Evolutionary conservation across 2,888 invertebrate genomes (phyloP).

Genomic region (Trichopria drosophilae): DNA sequence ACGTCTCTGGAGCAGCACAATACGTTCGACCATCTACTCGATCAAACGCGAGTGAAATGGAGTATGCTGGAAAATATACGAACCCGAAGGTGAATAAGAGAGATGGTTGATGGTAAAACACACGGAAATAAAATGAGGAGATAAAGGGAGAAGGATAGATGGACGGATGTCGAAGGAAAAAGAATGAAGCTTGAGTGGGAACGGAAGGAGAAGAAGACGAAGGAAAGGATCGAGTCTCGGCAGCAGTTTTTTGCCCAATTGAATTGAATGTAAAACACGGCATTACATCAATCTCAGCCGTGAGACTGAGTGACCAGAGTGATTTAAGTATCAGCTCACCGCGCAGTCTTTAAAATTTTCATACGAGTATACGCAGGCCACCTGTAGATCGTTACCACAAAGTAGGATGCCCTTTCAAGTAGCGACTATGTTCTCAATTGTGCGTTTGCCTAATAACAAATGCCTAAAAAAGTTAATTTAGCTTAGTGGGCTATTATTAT

Average conservation of each 20-base stretch:
- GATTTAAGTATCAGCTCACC: slow-evolving; percentile 53
- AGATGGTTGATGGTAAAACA: no score
- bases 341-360: slow-evolving; percentile 47
- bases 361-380: no score
- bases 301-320: slow-evolving; percentile 56
- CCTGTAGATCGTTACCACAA: no score
- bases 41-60: slow-evolving; percentile 42
- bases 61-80: slow-evolving; percentile 35
- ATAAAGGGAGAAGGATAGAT: not conserved
- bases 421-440: no score
- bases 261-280: slow-evolving; percentile 60
- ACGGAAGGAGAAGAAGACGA: slow-evolving; percentile 2
- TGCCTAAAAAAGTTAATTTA: no score
- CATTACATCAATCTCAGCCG: slow-evolving; percentile 58
- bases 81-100: slow-evolving; percentile 24
- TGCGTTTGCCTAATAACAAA: no score
- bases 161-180: slow-evolving; percentile 35
- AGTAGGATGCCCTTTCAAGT: no score
- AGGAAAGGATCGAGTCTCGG: slow-evolving; percentile 12
- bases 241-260: slow-evolving; percentile 59
- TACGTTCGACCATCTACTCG: no score
- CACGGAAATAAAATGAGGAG: no score
- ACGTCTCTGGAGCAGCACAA: no score
- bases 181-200: slow-evolving; percentile 35
- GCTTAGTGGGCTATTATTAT: no score